Evolutionary conservation across 2,888 invertebrate genomes (phyloP), one percentile per base, ranked within the genome.

Genomic region (Reticulitermes lucifugus): DNA sequence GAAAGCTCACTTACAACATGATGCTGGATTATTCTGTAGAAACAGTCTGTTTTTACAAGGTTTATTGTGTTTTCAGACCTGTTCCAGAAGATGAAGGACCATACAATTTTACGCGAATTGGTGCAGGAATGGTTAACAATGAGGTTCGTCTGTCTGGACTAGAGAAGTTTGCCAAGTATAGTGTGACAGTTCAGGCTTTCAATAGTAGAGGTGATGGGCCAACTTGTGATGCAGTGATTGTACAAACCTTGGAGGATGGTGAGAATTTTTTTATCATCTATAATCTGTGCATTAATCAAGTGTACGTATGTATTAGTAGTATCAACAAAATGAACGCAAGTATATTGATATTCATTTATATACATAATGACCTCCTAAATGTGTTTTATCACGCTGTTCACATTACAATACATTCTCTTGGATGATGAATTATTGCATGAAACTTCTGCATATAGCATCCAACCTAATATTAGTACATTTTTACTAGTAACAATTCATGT

Each of bases 121-220:
- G 86, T n/a, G 84, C 82, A 25, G 86, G 87, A 41, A 87, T 86
- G 22, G 46, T 83, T 18, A 84, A 82, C 7, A 86, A 85, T 35
- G 87, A 88, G 60, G 85, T 85, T 18, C 83, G 84, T 12, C 83
- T 88, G 3, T 85, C 85, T 25, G 87, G 86, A 4, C 86, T 90
- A 79, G 88, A 88, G 51, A 89, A 89, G 79, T 89, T 89, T 87
- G 88, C 89, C 18, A 88, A 88, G 70, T 90, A 90, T 83, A 88
- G 88, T 25, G 88, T 89, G 60, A 88, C 89, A 65, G 88, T 90
- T 43, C 89, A 89, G 86, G 90, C 89, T 22, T 89, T 88, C 87
- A 90, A 90, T 86, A 87, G 88, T 55, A 88, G 89, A 85, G 90
- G 90, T 29, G 88, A 88, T 25, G 90, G 90, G 0, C 90, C 90